Evolutionary conservation across 2,113 vertebrate genomes (phyloP).

Genomic region (Notarius lentiginosus): DNA sequence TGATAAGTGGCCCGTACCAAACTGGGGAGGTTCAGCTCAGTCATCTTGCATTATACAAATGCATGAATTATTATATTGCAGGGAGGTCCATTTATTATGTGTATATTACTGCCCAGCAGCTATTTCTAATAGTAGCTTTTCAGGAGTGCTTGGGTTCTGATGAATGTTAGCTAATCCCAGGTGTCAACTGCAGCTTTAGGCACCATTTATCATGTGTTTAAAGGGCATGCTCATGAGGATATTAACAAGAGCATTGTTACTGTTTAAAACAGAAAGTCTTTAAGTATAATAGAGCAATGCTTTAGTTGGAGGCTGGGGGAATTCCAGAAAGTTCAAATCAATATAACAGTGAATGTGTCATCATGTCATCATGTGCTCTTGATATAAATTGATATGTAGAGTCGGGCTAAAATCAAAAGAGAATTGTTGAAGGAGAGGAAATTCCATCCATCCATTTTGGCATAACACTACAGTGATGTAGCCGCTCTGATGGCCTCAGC

Average conservation of each 20-base stretch:
- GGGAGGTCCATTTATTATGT: conserved; percentile 58
- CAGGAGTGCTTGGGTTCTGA: conserved; percentile 53
- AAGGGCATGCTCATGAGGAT: conserved; percentile 54
- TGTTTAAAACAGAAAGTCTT: conserved; percentile 47
- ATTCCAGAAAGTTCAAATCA: conserved; percentile 15
- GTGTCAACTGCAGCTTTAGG: conserved; percentile 52
- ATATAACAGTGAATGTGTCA: conserved; percentile 14
- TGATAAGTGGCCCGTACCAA: conserved; percentile 36
- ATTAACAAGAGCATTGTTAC: conserved; percentile 51
- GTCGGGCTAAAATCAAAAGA: background rate
- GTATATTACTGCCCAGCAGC: conserved; percentile 56
- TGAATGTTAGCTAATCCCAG: conserved; percentile 61
- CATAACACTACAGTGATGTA: too few relatives aligned
- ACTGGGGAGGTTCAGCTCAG: conserved; percentile 39
- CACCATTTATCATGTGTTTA: conserved; percentile 61
- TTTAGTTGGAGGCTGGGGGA: conserved; percentile 13
- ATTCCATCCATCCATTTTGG: too few relatives aligned
- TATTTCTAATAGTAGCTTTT: conserved; percentile 54
- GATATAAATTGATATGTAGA: background rate
- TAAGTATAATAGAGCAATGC: conserved; percentile 53
- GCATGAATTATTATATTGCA: conserved; percentile 57
- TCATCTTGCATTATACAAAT: conserved; percentile 52
- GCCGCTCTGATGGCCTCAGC: too few relatives aligned
- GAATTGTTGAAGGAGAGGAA: background rate
- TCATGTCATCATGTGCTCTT: conserved; percentile 8